Evolutionary conservation across 2,888 invertebrate genomes (phyloP).

Genomic region (Achlya flavicornis): DNA sequence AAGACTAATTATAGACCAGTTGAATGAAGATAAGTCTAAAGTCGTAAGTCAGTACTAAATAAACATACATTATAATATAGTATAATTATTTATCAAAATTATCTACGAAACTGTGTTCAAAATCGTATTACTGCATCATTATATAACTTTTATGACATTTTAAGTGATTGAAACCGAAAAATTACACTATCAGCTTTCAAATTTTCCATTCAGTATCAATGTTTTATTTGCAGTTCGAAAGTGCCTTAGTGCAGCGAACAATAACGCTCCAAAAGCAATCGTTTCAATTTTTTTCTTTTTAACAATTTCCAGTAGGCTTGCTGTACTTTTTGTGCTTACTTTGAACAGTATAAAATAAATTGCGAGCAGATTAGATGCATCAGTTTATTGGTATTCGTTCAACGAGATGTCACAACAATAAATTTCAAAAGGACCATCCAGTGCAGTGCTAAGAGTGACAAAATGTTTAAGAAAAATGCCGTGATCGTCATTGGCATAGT

Average conservation of each 20-base stretch:
- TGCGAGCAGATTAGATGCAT: slow-evolving; percentile 46
- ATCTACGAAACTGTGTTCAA: neutral
- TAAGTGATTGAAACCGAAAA: slow-evolving; percentile 16
- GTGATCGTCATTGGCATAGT: slow-evolving; percentile 46
- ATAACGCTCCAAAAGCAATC: slow-evolving; percentile 50
- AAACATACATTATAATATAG: no score
- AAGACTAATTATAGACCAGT: no score
- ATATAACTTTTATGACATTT: neutral
- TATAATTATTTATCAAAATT: no score
- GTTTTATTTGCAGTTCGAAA: slow-evolving; percentile 60
- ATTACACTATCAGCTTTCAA: slow-evolving; percentile 45
- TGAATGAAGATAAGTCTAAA: no score
- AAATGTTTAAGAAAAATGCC: slow-evolving; percentile 63
- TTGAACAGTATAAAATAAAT: slow-evolving; percentile 72
- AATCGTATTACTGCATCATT: neutral
- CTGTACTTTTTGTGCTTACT: slow-evolving; percentile 55
- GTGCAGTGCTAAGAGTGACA: slow-evolving; percentile 27
- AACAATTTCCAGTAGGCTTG: slow-evolving; percentile 49
- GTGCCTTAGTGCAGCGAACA: slow-evolving; percentile 56
- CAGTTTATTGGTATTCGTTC: slow-evolving; percentile 56
- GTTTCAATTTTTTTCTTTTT: slow-evolving; percentile 53
- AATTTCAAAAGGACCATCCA: slow-evolving; percentile 15
- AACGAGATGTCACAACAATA: slow-evolving; percentile 59
- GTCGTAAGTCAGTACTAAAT: no score
- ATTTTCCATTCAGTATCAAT: slow-evolving; percentile 52